Base-by-base conservation (phyloP, 2,113 vertebrate species). In the Anser cygnoides region DNA sequence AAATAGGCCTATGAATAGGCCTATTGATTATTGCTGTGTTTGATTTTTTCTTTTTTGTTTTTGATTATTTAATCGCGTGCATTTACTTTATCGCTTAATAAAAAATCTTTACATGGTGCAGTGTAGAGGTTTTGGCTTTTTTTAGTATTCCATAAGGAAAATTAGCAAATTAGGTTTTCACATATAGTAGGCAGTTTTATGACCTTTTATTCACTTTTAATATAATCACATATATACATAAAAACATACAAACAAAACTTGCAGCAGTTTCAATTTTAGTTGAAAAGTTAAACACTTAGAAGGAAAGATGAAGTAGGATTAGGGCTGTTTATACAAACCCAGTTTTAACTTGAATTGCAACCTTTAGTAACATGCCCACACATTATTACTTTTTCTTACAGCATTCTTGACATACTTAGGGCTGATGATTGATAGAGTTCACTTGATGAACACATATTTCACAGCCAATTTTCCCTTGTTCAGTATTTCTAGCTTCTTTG, bases 81-180 rank as follows among this genome's bases (percentile, higher is more conserved):
- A 37, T 96, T 95, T 96, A 65, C 9, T 83, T 41, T 78, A 44
- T 77, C 77, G 72, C 12, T 54, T 94, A 89, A 92, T 84, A 92
- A 86, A 92, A 95, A 87, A 54, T 74, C 39, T 49, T 87, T 87
- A 72, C 75, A 93, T 50, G 28, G 37, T 93, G 39, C 11, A 57
- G 33, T 79, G 4, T 41, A 85, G 11, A 58, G 15, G 82, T 41
- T 28, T 73, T 88, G 10, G 16, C 9, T 20, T 41, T 75, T 82
- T 71, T 85, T 67, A 16, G 3, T 6, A 7, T 84, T 5, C 37
- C 4, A 33, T 65, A 39, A 75, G 63, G 3, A 75, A 6, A 70
- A 82, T 11, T 35, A 23, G 18, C 52, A 49, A 68, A 88, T 65
- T 79, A 20, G 2, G 1, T 82, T 90, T 35, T 50, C 11, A 54